Evolutionary conservation across 2,113 vertebrate species (phyloP), one percentile per base, ranked within the genome.

Genomic region (Lophotis ruficrista): DNA sequence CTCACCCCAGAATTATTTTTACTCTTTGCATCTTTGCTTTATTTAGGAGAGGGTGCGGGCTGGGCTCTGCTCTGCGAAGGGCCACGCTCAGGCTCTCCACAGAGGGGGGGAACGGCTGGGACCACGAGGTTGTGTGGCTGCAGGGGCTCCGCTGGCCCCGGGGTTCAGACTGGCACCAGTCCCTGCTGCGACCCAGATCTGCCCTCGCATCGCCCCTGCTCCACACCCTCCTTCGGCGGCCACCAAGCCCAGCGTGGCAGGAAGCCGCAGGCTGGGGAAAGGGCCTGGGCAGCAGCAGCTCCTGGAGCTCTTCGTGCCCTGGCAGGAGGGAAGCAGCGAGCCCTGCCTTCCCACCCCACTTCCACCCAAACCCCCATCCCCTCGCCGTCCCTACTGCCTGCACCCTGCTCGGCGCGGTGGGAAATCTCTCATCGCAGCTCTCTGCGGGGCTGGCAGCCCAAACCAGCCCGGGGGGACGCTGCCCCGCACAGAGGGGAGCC

Each of bases 1-100:
- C 43, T 72, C 60, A 3, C 10, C 45, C 50, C 45, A 4, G 53
- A 28, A 51, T 66, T 8, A 12, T 57, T 58, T 25, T 7, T 20
- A 2, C 45, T 20, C 51, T 41, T 22, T 7, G 27, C 10, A 9
- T 2, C 47, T 25, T 6, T 4, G 31, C 45, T 73, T 50, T 41
- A 19, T 25, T n/a, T 18, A 10, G 14, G 4, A 3, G 0, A 3
- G 1, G 54, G 76, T 6, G 22, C 1, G 6, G 58, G 81, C 8
- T 19, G 87, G 37, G 82, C 65, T 17, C 47, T 19, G 45, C 57
- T 23, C 35, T 4, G n/a, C 17, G 1, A 7, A 14, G 17, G 50
- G 24, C 70, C 23, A 5, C 3, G 8, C 37, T 57, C 6, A 0
- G 43, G 72, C 13, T 15, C 48, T 11, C 25, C 0, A 60, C 51